phyloP scores from a whole-genome alignment of 2,113 vertebrate genomes.

The Pseudopipra pipra region DNA sequence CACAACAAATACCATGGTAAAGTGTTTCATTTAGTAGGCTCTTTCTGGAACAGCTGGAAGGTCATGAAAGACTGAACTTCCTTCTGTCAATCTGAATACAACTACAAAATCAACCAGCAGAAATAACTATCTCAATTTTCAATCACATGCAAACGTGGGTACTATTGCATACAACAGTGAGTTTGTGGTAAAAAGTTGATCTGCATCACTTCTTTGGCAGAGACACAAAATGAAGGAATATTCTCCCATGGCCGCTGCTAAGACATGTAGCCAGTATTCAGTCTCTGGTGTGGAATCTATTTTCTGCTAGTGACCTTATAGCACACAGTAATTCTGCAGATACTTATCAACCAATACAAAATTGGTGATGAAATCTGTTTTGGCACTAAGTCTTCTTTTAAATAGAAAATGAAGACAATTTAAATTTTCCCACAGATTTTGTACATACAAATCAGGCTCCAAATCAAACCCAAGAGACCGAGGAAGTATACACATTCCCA shows the following conservation, averaged over 20 bases:
- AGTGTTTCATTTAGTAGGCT: neutral
- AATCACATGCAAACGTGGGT: fast-evolving
- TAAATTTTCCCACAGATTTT: neutral
- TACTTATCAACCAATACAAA: neutral
- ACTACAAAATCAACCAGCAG: neutral
- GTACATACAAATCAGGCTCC: neutral
- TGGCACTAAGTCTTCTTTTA: neutral
- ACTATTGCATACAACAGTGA: neutral
- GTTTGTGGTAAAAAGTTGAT: neutral
- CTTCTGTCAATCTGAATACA: neutral
- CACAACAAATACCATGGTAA: neutral
- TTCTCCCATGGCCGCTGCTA: neutral
- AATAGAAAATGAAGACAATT: neutral
- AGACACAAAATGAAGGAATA: neutral
- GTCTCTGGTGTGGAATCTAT: neutral
- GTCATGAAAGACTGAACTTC: neutral
- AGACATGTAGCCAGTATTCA: neutral
- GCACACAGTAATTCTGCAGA: neutral
- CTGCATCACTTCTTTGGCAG: neutral
- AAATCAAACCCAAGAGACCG: neutral
- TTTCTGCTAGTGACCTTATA: neutral
- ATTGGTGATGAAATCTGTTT: neutral
- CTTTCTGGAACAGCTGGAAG: neutral
- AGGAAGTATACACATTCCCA: neutral
- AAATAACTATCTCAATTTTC: neutral